Conservation (phyloP, 2,113 vertebrate species). For the Erythrocercus mccallii region DNA sequence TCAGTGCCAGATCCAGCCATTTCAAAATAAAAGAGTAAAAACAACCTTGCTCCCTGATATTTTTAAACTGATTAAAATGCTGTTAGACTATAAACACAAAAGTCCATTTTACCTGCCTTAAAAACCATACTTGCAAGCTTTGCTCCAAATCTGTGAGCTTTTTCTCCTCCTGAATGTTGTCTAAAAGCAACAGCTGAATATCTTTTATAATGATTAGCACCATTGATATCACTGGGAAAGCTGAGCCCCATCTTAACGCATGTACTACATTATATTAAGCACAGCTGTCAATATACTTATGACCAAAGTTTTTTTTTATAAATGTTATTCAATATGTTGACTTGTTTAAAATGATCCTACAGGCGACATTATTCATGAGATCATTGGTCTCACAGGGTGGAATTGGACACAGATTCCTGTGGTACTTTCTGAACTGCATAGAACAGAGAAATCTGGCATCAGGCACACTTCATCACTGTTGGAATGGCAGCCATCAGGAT, state of each 20-base stretch:
- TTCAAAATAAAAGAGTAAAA: neutral
- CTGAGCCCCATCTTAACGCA: neutral
- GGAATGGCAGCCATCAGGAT: neutral
- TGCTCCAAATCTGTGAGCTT: neutral
- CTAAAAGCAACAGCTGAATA: neutral
- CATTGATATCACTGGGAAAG: neutral
- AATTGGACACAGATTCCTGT: neutral
- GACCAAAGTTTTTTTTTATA: neutral
- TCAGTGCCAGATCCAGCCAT: neutral
- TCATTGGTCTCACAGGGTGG: neutral
- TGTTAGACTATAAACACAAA: neutral
- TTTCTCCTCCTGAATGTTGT: neutral
- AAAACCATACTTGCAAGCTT: neutral
- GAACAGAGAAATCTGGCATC: neutral
- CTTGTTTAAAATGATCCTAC: neutral
- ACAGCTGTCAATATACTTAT: neutral
- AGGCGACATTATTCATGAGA: neutral
- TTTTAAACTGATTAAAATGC: neutral
- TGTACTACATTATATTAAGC: neutral
- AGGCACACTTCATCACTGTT: neutral
- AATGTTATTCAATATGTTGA: neutral
- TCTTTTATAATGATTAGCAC: neutral
- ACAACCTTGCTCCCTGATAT: neutral
- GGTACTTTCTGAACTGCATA: neutral
- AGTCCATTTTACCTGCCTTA: neutral